phyloP scores from a whole-genome alignment of 2,797 vertebrate species.

The Steatocranus sp. region DNA sequence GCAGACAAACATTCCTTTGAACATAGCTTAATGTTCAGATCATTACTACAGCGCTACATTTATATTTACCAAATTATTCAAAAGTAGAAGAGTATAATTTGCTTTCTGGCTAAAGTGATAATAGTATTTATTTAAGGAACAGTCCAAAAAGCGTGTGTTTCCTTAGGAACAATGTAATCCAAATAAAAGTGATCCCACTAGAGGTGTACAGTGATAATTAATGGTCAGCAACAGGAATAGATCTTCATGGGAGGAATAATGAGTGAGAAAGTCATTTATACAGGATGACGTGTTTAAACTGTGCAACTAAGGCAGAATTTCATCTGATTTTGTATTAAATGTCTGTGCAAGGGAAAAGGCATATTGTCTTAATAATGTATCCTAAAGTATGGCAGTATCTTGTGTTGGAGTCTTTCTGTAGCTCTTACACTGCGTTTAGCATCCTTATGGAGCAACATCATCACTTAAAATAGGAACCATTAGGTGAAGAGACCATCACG shows the following conservation, averaged over 20 bases:
- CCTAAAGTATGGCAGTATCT: neutral
- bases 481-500: neutral
- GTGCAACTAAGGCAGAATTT: neutral
- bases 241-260: neutral
- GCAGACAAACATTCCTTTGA: neutral
- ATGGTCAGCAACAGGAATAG: neutral
- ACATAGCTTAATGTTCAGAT: neutral
- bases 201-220: neutral
- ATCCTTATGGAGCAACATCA: neutral
- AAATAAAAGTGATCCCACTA: neutral
- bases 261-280: neutral
- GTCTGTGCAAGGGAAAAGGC: neutral
- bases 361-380: neutral
- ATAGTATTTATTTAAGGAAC: neutral
- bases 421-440: neutral
- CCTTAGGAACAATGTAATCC: neutral
- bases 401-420: neutral
- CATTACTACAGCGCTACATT: neutral
- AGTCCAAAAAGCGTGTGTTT: neutral
- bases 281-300: neutral
- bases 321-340: neutral
- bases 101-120: neutral
- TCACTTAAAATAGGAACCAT: neutral
- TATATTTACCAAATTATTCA: neutral
- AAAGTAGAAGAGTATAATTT: neutral